Evolutionary conservation across 2,888 invertebrate species (phyloP), one percentile per base, ranked within the genome.

Genomic region (Andrena chrysosceles): DNA sequence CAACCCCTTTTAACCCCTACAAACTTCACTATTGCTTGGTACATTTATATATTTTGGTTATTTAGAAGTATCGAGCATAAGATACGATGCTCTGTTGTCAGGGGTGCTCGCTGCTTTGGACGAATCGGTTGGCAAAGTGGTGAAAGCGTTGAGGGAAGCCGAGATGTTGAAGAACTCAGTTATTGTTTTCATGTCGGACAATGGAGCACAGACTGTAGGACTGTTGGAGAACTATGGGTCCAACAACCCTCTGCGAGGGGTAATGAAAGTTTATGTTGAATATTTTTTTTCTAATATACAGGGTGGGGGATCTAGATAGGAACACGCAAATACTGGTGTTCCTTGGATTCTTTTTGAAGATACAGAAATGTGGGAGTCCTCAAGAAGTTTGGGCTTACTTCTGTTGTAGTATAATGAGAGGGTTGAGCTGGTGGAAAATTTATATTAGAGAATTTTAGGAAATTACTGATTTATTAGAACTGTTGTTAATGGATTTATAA

Each of bases 61-160:
- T 54, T 54, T 6, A 20, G 8, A 42, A 16, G 16, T 16, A 16
- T 42, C 16, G 42, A 16, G 42, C 42, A 1, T 16, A 42, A 42
- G 13, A 16, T 16, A 35, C 23, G 33, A 35, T 29, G 10, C 5
- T 56, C n/a, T 52, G 66, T 71, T 94, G 93, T 66, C 90, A 95
- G 96, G 95, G 20, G 96, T 96, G 95, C 94, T 96, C 16, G 93
- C 95, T 0, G 95, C 95, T 29, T 91, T 96, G 93, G 96, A 96
- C 90, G 95, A 95, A 77, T 95, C 96, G 0, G 94, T 96, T 0
- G 96, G 95, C 0, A 94, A 93, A 54, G 94, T 96, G 0, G 94
- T 96, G 0, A 89, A 93, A 29, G 95, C 95, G 3, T 91, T 96
- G 70, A 92, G 94, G 52, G 89, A 93, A 0, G 93, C 93, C 23